Evolutionary conservation across 2,888 invertebrate genomes (phyloP).

Genomic region (Synergus itoensis): DNA sequence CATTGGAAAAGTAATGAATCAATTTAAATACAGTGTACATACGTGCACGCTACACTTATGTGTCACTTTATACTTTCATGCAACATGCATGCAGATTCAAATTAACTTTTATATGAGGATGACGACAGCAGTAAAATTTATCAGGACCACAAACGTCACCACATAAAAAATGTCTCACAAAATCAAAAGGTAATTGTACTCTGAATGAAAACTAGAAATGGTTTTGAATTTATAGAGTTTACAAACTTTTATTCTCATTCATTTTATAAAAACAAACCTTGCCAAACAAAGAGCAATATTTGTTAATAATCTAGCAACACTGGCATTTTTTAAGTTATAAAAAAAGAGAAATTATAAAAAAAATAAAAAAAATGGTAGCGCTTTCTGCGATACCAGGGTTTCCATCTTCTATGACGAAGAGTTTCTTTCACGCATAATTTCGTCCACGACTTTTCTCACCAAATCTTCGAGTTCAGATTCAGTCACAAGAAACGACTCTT

Average conservation of each 20-base stretch:
- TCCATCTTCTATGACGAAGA: neutral
- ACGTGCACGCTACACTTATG: neutral
- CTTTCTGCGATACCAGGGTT: no score
- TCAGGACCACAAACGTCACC: neutral
- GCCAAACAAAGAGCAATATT: neutral
- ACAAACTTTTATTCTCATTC: neutral
- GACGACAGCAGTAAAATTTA: neutral
- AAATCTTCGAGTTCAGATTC: neutral
- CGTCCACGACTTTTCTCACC: neutral
- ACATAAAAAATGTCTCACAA: neutral
- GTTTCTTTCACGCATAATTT: neutral
- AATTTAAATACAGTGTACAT: slow-evolving; percentile 20
- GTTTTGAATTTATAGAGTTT: neutral
- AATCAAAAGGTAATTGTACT: neutral
- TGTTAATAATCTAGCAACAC: neutral
- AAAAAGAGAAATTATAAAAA: neutral
- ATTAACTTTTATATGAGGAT: neutral
- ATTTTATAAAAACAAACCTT: neutral
- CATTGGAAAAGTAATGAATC: slow-evolving; percentile 15
- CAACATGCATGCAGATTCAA: slow-evolving; percentile 1
- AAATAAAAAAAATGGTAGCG: no score
- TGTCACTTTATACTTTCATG: slow-evolving; percentile 6
- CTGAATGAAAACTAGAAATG: neutral
- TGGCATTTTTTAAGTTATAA: neutral
- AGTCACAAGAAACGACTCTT: neutral